Percentiles rank a stretch among this genome's conserved stretches.
phyloP scores from a whole-genome alignment of 2,888 invertebrate species.

The Synergus gifuensis region DNA sequence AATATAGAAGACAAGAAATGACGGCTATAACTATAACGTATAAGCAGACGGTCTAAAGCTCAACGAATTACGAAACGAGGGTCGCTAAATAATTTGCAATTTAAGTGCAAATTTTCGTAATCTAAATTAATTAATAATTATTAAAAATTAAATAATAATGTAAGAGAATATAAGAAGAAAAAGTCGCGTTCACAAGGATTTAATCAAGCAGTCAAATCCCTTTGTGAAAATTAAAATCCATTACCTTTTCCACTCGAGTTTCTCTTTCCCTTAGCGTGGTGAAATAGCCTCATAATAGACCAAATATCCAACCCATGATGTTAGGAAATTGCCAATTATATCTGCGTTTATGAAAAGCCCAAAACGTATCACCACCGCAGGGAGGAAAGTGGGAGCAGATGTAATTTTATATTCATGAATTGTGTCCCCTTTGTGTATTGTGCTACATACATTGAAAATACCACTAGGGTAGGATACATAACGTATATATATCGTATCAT shows the following conservation, averaged over 20 bases:
- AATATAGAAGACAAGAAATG: slow-evolving; percentile 9
- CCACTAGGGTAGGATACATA: background rate
- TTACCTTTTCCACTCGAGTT: slow-evolving; percentile 19
- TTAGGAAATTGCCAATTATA: slow-evolving; percentile 39
- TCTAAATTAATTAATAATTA: background rate
- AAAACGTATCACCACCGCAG: slow-evolving; percentile 25
- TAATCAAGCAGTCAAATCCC: background rate
- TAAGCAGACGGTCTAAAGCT: background rate
- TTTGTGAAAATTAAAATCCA: slow-evolving; percentile 29
- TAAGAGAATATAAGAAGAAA: background rate
- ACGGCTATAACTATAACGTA: background rate
- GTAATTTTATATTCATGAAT: slow-evolving; percentile 42
- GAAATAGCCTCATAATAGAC: slow-evolving; percentile 33
- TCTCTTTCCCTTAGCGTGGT: background rate
- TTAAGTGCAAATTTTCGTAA: background rate
- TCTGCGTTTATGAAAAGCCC: slow-evolving; percentile 31
- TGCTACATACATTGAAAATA: slow-evolving; percentile 21
- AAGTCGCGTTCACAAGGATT: background rate
- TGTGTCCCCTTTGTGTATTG: slow-evolving; percentile 35
- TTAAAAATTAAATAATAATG: background rate
- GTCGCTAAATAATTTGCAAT: slow-evolving; percentile 1
- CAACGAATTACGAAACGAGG: background rate
- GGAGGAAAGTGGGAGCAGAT: slow-evolving; percentile 16
- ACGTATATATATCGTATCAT: slow-evolving; percentile 4
- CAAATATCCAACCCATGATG: slow-evolving; percentile 20